Percentiles rank a stretch among this genome's conserved stretches.
phyloP scores from a whole-genome alignment of 64 coral and sea anemone genomes.

The Acropora tenuis region DNA sequence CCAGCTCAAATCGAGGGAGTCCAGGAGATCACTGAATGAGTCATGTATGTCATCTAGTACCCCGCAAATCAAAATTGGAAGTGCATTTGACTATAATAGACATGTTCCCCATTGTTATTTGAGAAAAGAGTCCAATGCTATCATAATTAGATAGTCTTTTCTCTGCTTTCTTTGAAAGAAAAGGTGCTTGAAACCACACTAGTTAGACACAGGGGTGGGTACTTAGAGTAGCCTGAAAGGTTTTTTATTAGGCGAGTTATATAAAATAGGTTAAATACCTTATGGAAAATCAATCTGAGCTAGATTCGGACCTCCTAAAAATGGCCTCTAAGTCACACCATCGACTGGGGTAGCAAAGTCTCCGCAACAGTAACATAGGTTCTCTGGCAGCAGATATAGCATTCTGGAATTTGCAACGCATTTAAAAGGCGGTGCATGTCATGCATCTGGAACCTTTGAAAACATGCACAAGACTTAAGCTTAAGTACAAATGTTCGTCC shows the following conservation, averaged over 20 bases:
- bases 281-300: not conserved
- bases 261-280: not conserved
- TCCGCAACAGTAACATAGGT: not conserved
- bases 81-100: too few species aligned
- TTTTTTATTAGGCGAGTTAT: not conserved
- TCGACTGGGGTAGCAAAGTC: not conserved
- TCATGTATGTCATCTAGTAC: not conserved
- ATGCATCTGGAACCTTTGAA: slow-evolving; percentile 33
- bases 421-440: slow-evolving; percentile 4
- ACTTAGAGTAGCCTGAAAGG: not conserved
- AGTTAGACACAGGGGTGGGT: too few species aligned
- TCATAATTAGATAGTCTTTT: not conserved
- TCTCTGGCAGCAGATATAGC: slow-evolving; percentile 17
- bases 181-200: too few species aligned
- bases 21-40: not conserved
- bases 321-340: slow-evolving; percentile 23
- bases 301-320: slow-evolving; percentile 7
- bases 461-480: not conserved
- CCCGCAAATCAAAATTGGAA: not conserved
- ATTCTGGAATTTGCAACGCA: slow-evolving; percentile 16
- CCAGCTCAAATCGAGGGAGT: not conserved
- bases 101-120: too few species aligned
- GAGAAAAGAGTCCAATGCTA: too few species aligned
- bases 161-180: too few species aligned
- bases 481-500: not conserved